Percentiles rank a stretch among this genome's conserved stretches.
phyloP scores from a whole-genome alignment of 2,113 vertebrate species.

The Sorex araneus region DNA sequence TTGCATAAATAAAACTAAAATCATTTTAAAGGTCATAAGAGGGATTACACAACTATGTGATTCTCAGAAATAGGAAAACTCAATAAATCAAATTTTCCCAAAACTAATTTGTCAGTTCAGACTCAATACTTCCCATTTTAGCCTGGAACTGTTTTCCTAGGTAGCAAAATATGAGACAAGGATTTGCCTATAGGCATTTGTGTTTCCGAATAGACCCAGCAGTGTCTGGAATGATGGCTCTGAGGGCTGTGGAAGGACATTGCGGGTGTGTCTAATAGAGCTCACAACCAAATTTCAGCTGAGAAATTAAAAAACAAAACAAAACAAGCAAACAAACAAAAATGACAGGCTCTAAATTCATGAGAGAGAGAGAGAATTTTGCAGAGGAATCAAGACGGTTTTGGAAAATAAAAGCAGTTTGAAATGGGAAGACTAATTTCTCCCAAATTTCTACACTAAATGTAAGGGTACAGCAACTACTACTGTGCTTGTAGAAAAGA shows the following conservation, averaged over 20 bases:
- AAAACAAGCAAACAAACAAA: neutral
- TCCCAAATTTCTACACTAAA: neutral
- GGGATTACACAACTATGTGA: neutral
- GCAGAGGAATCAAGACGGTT: neutral
- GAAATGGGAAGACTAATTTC: neutral
- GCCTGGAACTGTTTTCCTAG: neutral
- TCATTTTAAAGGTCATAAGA: neutral
- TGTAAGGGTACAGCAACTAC: neutral
- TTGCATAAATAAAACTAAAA: neutral
- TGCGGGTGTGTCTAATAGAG: neutral
- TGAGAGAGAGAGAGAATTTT: neutral
- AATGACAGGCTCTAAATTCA: neutral
- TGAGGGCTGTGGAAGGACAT: neutral
- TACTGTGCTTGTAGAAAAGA: neutral
- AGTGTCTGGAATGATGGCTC: neutral
- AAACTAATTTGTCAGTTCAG: neutral
- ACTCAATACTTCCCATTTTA: neutral
- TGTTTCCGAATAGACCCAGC: neutral
- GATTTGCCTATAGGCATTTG: neutral
- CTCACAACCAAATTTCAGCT: neutral
- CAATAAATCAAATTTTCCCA: neutral
- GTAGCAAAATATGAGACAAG: neutral
- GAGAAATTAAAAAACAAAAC: neutral
- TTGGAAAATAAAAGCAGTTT: neutral
- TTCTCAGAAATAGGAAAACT: neutral